Evolutionary conservation across 2,888 invertebrate genomes (phyloP), one percentile per base, ranked within the genome.

Genomic region (Lasiommata megera): DNA sequence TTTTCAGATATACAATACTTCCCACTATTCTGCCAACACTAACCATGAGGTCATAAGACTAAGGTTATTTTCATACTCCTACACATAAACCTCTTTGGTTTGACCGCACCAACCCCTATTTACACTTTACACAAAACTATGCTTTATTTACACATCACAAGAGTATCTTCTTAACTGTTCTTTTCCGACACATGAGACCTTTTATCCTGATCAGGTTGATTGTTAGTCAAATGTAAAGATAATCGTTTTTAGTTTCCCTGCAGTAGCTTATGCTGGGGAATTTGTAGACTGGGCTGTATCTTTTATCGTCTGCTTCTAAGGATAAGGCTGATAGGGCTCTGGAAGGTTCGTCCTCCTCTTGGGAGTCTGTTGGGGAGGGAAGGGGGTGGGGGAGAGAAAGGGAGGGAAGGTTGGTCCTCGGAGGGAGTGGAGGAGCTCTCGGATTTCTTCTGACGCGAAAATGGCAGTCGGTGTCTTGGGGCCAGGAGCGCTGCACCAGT

Each of bases 361-460:
- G 71, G 48, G 84, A 83, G 29, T 77, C 73, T 65, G 90, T 56
- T 14, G 63, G 60, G 61, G 78, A 79, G 6, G 65, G 62, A 16
- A 77, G 73, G 64, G 91, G 58, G 23, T 63, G 62, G 58, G 79
- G 80, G 1, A 68, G 56, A 34, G 65, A 61, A 58, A 78, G 80
- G 3, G 67, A 61, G 31, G 74, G 64, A 40, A 77, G 88, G 61
- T 89, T 80, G 29, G 92, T 91, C 54, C 91, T 90, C 16, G 94
- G 94, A 56, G 94, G 92, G 67, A 95, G 94, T 65, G 96, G 95
- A 0, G 95, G 95, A 67, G 96, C 96, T 70, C 96, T 94, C 0
- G 95, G 95, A 86, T 96, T 96, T 65, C 96, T 92, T 57, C 96
- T 93, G 59, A 97, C 94, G 40, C 97, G 91, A 84, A 97, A 96